Base-by-base conservation (phyloP, 2,113 vertebrate genomes). In the Galbula dea region DNA sequence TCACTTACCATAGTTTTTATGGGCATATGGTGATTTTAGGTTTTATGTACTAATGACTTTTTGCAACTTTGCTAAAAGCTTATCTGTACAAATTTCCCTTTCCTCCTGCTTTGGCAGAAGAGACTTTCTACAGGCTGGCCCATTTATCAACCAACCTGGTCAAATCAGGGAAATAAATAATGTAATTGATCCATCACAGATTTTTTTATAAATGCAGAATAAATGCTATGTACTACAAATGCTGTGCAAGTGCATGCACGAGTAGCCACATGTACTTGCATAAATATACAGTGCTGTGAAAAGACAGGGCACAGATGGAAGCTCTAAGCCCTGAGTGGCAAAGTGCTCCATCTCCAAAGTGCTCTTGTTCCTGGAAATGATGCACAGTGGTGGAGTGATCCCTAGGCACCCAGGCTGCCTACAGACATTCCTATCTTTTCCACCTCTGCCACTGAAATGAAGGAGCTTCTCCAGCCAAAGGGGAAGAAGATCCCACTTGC, bases 1-100 rank as follows among this genome's bases (percentile, higher is more conserved):
- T 85, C 66, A 41, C 54, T 89, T 73, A 69, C 58, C 32, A 75
- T 79, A 91, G 71, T 89, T 94, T 95, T 91, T 89, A 95, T 30
- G 58, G 37, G 49, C 26, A 94, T 79, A 66, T 30, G 82, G 37
- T 65, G 46, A 83, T 54, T 89, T 87, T 83, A 87, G 77, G 24
- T 84, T 88, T 95, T 90, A 89, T 75, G 39, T 49, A 45, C 34
- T 89, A 89, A 83, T 37, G 75, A 58, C 51, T 62, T 73, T 92
- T 87, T 83, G 49, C 78, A 95, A 69, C 54, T 94, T 76, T 37
- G 41, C 7, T 89, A 66, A 82, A 88, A 88, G 45, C 45, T 67
- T 82, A 77, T 62, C 82, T 74, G 23, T 77, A 46, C 15, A 51
- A 49, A 1, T 30, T 88, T 32, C 23, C 67, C 14, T 12, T 58